Evolutionary conservation across 35 echinoderm and acorn worm species (phyloP), one percentile per base, ranked within the genome.

Genomic region (Ophiothrix spiculata): DNA sequence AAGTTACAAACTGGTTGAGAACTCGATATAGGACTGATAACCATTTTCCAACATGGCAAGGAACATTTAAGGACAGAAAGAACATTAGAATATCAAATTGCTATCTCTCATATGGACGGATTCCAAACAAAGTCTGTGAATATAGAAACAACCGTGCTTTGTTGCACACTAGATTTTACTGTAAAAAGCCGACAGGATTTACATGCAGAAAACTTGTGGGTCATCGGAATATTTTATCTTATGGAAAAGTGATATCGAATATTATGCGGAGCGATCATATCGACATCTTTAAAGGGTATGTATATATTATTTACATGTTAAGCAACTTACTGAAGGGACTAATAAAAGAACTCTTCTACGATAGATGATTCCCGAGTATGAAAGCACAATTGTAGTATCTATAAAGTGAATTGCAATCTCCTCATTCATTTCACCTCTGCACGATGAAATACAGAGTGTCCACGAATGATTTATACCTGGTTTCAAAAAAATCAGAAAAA

Each of bases 241-340:
- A 69, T 69, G 60, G 60, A n/a, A 69, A n/a, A 69, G 60, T 69
- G 6, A 69, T 25, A 4, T 15, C 60, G 17, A 69, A n/a, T 28
- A 69, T 69, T 2, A 69, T 69, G 60, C 4, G 29, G 29, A 28
- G 3, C 3, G 60, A 69, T 69, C 60, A 69, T 15, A 25, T 69
- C 23, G 60, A 69, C 23, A 69, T 69, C 29, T 69, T 69, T 69
- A 25, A 69, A 69, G 60, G 60, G 60, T 69, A 69, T 69, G 60
- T 69, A 69, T 49, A n/a, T n/a, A n/a, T n/a, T n/a, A n/a, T n/a
- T n/a, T n/a, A n/a, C n/a, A n/a, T n/a, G n/a, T n/a, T n/a, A n/a
- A n/a, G n/a, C n/a, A n/a, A n/a, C n/a, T n/a, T n/a, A n/a, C n/a
- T n/a, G n/a, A n/a, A n/a, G n/a, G n/a, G n/a, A n/a, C n/a, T n/a